phyloP scores from a whole-genome alignment of 2,797 vertebrate genomes.

The Thamnophis elegans region DNA sequence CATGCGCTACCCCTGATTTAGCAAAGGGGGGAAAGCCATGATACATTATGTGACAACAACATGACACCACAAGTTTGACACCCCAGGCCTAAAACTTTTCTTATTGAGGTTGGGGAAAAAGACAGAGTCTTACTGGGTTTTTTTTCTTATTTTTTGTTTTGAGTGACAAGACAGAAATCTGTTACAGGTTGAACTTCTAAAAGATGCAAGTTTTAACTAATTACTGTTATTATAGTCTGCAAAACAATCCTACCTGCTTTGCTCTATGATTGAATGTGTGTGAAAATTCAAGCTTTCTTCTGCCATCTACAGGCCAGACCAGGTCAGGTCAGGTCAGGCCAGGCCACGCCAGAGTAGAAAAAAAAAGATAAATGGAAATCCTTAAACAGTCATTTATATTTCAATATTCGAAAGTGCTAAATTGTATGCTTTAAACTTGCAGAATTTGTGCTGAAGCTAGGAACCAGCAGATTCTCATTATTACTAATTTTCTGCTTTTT shows the following conservation, averaged over 20 bases:
- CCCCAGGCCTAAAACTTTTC: neutral
- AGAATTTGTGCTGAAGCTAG: neutral
- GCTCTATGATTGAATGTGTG: neutral
- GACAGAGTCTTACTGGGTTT: neutral
- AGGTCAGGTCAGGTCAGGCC: neutral
- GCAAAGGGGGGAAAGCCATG: too few species aligned
- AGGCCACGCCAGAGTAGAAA: neutral
- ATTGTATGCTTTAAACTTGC: neutral
- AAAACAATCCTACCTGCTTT: neutral
- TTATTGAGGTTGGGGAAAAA: neutral
- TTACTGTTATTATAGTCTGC: neutral
- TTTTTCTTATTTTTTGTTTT: neutral
- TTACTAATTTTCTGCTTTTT: neutral
- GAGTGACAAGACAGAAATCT: neutral
- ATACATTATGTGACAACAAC: too few species aligned
- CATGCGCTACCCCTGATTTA: too few species aligned
- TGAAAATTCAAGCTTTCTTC: constrained; percentile 41
- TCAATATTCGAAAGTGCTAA: neutral
- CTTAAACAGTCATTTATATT: neutral
- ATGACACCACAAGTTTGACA: too few species aligned
- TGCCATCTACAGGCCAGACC: constrained; percentile 65
- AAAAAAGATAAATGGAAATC: neutral
- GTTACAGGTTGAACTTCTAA: neutral
- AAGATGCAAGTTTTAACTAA: neutral
- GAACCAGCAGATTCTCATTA: too few species aligned